Conservation (phyloP, 2,113 vertebrate genomes). For the Otocyon megalotis region DNA sequence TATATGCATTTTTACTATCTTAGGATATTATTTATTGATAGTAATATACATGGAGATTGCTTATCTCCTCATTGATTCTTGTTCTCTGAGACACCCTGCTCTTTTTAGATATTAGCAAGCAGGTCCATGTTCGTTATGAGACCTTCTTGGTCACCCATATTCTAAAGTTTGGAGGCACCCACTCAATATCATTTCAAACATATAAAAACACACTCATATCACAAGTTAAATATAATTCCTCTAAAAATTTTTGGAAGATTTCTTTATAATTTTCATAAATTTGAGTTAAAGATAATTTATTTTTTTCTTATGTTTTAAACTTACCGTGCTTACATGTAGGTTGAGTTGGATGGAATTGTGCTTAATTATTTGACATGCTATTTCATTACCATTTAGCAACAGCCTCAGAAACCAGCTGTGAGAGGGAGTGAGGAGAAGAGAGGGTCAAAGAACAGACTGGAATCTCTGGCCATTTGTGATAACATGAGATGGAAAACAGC, state of each 20-base stretch:
- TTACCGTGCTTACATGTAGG: neutral
- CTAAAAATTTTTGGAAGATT: neutral
- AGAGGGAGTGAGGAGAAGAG: neutral
- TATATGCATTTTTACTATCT: neutral
- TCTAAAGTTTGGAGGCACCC: neutral
- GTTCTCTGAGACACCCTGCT: neutral
- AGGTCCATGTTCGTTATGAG: neutral
- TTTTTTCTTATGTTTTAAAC: conserved; percentile 23
- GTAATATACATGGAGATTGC: neutral
- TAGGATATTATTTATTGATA: neutral
- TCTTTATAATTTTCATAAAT: conserved; percentile 7
- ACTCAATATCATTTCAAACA: conserved; percentile 19
- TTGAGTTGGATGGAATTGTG: neutral
- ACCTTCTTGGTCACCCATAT: neutral
- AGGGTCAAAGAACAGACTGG: neutral
- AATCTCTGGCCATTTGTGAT: neutral
- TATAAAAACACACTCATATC: neutral
- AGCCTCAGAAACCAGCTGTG: neutral
- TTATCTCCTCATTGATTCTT: neutral
- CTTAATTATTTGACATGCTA: conserved; percentile 9
- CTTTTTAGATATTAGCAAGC: neutral
- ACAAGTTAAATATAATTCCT: conserved; percentile 27
- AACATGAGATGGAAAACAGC: neutral
- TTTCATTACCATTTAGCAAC: neutral
- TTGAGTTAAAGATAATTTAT: neutral